Percentiles rank a stretch among this genome's conserved stretches.
These are phyloP conservation scores for Sakesphorus luctuosus DNA, from an alignment of 2,113 vertebrate genomes.

Conservation along the genomic window DNA sequence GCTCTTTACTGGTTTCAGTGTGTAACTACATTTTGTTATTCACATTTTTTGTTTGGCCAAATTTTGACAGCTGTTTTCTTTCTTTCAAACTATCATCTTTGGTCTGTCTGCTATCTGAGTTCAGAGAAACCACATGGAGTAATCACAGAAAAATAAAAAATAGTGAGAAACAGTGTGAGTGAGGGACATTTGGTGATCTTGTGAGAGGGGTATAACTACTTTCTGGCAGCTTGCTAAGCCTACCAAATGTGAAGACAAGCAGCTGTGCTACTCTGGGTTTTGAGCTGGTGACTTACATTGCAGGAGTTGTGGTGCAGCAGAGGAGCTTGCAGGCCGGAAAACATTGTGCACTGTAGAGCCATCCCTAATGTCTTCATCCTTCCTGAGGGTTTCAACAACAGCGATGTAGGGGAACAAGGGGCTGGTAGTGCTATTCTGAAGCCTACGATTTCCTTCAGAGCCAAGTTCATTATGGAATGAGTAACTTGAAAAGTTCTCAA, in stretches of 20 bases:
- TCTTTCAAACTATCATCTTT: background rate
- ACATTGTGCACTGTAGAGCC: background rate
- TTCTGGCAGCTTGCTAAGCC: background rate
- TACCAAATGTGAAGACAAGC: background rate
- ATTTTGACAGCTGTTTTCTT: background rate
- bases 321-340: background rate
- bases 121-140: background rate
- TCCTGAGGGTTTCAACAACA: background rate
- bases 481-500: background rate
- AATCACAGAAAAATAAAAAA: background rate
- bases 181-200: background rate
- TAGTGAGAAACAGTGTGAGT: background rate
- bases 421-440: background rate
- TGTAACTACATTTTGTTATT: background rate
- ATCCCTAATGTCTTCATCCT: background rate
- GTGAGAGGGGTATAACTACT: background rate
- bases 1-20: background rate
- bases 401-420: fast-evolving
- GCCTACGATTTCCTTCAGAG: background rate
- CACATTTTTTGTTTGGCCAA: background rate
- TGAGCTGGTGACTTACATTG: background rate
- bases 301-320: background rate
- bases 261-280: background rate
- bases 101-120: background rate
- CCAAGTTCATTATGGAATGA: background rate